Evolutionary conservation across 2,797 vertebrate genomes (phyloP).

Genomic region (Peromyscus melanophrys): DNA sequence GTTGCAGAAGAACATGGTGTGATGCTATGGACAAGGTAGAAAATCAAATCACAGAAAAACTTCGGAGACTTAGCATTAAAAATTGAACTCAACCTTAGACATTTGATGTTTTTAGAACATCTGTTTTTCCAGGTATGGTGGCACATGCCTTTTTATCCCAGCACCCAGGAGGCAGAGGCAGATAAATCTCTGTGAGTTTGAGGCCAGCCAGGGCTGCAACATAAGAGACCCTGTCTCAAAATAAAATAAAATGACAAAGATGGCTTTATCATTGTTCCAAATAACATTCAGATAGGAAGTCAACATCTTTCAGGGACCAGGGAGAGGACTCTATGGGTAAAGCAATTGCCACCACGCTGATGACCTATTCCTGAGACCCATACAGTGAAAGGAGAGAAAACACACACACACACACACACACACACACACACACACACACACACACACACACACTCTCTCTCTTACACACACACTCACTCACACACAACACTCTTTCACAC

Average conservation of each 20-base stretch:
- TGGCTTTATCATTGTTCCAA: background rate
- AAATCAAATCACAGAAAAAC: background rate
- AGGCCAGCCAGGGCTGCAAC: background rate
- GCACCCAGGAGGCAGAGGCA: background rate
- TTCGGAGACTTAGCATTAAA: constrained; percentile 1
- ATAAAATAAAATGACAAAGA: background rate
- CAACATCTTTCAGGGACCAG: background rate
- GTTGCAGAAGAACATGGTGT: background rate
- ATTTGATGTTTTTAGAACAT: constrained; percentile 8
- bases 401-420: too few species aligned
- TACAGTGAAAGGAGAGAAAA: background rate
- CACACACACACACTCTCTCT: background rate
- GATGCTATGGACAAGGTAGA: background rate
- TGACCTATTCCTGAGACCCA: background rate
- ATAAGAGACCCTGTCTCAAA: background rate
- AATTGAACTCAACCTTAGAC: constrained; percentile 35
- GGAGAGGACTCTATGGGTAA: background rate
- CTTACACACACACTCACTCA: background rate
- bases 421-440: background rate
- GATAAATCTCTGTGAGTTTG: background rate
- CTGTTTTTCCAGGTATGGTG: background rate
- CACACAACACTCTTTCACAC: rapidly evolving
- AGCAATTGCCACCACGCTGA: background rate
- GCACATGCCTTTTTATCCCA: background rate
- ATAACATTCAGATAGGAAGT: constrained; percentile 27